Conservation (phyloP, 2,888 invertebrate species). For the Papilio demoleus region DNA sequence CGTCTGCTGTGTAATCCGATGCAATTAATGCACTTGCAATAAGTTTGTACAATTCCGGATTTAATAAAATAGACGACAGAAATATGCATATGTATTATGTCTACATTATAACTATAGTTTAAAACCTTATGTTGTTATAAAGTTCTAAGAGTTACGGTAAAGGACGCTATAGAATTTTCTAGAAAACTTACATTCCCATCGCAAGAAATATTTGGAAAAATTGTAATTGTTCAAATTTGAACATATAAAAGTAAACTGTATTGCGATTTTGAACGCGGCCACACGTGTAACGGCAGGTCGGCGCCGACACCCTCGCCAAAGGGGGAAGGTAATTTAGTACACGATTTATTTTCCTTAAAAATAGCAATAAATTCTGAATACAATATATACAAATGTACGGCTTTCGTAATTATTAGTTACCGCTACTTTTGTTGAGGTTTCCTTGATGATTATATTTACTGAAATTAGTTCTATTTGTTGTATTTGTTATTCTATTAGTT, state of each 20-base stretch:
- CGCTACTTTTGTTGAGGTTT: background rate
- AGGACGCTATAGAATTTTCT: background rate
- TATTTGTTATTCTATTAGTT: background rate
- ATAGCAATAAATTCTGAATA: conserved; percentile 11
- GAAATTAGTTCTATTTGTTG: background rate
- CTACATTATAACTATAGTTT: background rate
- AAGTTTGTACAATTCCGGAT: background rate
- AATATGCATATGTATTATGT: background rate
- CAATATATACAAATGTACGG: background rate
- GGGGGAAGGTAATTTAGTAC: conserved; percentile 8
- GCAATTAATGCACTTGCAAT: background rate
- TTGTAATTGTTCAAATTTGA: background rate
- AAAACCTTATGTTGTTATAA: background rate
- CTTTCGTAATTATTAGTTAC: background rate
- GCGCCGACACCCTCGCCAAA: conserved; percentile 19
- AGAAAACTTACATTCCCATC: too few species aligned
- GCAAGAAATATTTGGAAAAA: conserved; percentile 1
- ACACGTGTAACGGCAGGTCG: conserved; percentile 5
- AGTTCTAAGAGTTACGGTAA: background rate
- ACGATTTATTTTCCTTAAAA: conserved; percentile 27
- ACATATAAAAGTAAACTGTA: conserved; percentile 7
- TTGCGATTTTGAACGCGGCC: conserved; percentile 18
- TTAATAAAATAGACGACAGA: background rate
- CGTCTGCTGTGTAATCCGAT: background rate
- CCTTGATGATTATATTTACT: background rate